These are phyloP conservation scores for Drosophila nigritarsus DNA, from an alignment of 2,888 invertebrate genomes.

Conservation along the genomic window DNA sequence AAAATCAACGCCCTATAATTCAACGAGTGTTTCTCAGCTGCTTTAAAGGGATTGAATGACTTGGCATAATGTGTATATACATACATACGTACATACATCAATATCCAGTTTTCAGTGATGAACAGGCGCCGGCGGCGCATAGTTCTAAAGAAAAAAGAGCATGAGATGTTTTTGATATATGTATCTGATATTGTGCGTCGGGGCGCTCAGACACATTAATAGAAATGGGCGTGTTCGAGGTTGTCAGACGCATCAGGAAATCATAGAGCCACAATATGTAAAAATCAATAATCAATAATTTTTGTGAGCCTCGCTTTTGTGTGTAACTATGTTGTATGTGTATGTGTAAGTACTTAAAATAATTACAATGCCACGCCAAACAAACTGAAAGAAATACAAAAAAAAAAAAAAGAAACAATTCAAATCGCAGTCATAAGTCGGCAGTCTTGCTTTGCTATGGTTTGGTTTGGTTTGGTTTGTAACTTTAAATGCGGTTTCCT, in stretches of 20 bases:
- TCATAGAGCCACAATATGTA: slow-evolving; percentile 57
- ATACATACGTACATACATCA: background rate
- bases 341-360: slow-evolving; percentile 69
- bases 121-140: slow-evolving; percentile 71
- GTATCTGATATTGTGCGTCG: slow-evolving; percentile 62
- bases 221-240: slow-evolving; percentile 68
- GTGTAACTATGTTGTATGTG: background rate
- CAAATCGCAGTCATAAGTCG: slow-evolving; percentile 46
- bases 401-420: slow-evolving; percentile 5
- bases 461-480: slow-evolving; percentile 30
- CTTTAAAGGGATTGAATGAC: slow-evolving; percentile 37
- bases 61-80: slow-evolving; percentile 29
- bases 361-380: slow-evolving; percentile 66
- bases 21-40: slow-evolving; percentile 20
- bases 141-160: slow-evolving; percentile 68
- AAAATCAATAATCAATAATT: slow-evolving; percentile 73
- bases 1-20: slow-evolving; percentile 78
- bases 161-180: slow-evolving; percentile 50
- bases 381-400: slow-evolving; percentile 14
- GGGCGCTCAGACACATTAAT: slow-evolving; percentile 68
- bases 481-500: slow-evolving; percentile 72
- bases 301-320: slow-evolving; percentile 19
- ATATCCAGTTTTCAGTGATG: slow-evolving; percentile 16
- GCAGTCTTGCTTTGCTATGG: slow-evolving; percentile 16
- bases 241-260: slow-evolving; percentile 68